Base-by-base conservation (phyloP, 2,113 vertebrate genomes). In the Hippoglossus stenolepis region DNA sequence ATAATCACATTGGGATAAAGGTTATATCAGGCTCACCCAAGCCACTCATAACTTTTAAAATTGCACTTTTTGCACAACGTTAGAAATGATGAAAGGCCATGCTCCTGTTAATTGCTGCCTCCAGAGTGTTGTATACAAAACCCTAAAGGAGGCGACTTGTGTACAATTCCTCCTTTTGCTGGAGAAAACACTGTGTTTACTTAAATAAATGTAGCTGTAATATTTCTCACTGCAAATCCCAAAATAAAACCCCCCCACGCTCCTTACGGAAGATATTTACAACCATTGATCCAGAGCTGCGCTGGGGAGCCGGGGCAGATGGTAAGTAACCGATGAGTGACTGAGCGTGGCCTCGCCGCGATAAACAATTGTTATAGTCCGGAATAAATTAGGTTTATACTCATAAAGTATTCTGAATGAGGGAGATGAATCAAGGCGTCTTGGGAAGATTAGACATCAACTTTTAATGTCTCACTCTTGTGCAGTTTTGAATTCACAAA, bases 331-430 rank as follows among this genome's bases (percentile, higher is more conserved):
- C 53, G 10, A 89, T 49, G 13, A 90, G 66, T 82, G 78, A 71
- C 68, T 86, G 78, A 88, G 74, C 84, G 53, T 80, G 79, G 68
- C 43, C 62, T 87, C 17, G 24, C 65, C 80, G 82, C 56, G 43
- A 88, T 92, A 89, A 93, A 92, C 82, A 84, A 90, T 76, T 85
- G 83, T 92, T 88, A 92, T 85, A 73, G 90, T 86, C 70, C 69
- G 20, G 58, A 81, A 90, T 89, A 90, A 89, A 93, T 92, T 59
- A 82, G 21, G 6, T 80, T 84, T 70, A 85, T 63, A 54, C 10
- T 64, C 71, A 73, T 84, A 72, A 87, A 88, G 17, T 59, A 80
- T 69, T 70, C 13, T 20, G 10, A 85, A 70, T 69, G 31, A 49
- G 56, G 12, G 35, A 62, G 57, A 80, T 85, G 70, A 82, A 85